Evolutionary conservation across 2,797 vertebrate species (phyloP).

Genomic region (Sebastes reedi): DNA sequence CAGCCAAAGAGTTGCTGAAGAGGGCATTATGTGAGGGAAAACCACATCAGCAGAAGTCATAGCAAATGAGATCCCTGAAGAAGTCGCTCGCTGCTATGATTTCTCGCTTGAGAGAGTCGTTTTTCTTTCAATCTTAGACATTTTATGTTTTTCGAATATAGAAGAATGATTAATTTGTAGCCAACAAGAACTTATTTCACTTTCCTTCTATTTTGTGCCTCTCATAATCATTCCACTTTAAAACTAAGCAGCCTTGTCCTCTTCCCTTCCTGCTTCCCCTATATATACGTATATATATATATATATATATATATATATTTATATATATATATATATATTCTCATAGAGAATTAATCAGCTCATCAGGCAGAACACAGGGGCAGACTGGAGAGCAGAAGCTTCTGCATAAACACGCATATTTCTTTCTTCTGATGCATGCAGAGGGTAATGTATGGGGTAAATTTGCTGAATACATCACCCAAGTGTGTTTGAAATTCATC

Average conservation of each 20-base stretch:
- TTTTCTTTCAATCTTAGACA: not conserved
- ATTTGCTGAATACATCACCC: constrained; percentile 24
- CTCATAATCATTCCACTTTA: not conserved
- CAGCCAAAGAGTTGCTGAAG: constrained; percentile 59
- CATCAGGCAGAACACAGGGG: constrained; percentile 65
- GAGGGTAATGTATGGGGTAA: constrained; percentile 46
- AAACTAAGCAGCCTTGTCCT: not conserved
- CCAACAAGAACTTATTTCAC: not conserved
- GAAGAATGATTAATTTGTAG: not conserved
- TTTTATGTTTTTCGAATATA: not conserved
- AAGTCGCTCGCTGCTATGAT: not conserved
- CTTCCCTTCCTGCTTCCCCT: not conserved
- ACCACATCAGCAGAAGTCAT: constrained; percentile 57
- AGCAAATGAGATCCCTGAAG: constrained; percentile 57
- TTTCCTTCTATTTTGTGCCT: not conserved
- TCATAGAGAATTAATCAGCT: constrained; percentile 62
- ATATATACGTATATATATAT: not conserved
- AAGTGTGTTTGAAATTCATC: constrained; percentile 46
- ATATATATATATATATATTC: not conserved
- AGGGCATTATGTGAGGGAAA: constrained; percentile 40
- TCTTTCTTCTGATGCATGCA: constrained; percentile 2
- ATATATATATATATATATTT: not conserved
- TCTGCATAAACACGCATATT: constrained; percentile 59
- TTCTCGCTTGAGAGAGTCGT: not conserved
- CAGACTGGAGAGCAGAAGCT: constrained; percentile 30